Evolutionary conservation across 2,888 invertebrate species (phyloP), one percentile per base, ranked within the genome.

Genomic region (Lasioglossum zephyrum): DNA sequence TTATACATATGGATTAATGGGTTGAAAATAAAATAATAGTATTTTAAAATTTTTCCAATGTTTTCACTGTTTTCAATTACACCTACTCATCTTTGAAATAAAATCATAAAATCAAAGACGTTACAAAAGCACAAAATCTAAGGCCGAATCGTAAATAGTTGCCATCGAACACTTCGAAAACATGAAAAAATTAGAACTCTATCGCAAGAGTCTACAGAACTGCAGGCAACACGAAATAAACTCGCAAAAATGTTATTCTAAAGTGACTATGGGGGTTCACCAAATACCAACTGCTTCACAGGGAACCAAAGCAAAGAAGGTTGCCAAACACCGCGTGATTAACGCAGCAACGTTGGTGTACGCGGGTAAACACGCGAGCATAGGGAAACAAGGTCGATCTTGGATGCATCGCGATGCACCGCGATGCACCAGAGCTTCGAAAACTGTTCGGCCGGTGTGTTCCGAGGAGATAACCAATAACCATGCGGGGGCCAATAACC

Each of bases 381-480:
- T 31, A 16, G 60, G 16, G 31, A 63, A 63, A 31, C 60, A 63
- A 13, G 31, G 16, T 16, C 26, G 60, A 31, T 63, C 60, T 63
- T 63, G 60, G 26, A 16, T 60, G 31, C 31, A 63, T 16, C 60
- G 60, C 60, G 60, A 60, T 60, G 60, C 60, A 60, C 16, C 26
- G 16, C 60, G 60, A 60, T 60, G 60, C 60, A 31, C 16, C 26
- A 8, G 26, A 36, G 16, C 22, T 11, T 39, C 72, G 47, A 31
- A 77, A 74, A 47, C 47, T 41, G 49, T 72, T 53, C 73, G 13
- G 5, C 49, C 8, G 47, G 47, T n/a, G 53, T n/a, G 69, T 11
- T 60, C 39, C 16, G 49, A 75, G 36, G 53, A 75, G 49, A 75
- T 82, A 78, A 73, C 73, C 77, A 53, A 73, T 63, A 44, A 75